Evolutionary conservation across 1,140 invertebrate genomes (phyloP).

Genomic region (Thaumatotibia leucotreta): DNA sequence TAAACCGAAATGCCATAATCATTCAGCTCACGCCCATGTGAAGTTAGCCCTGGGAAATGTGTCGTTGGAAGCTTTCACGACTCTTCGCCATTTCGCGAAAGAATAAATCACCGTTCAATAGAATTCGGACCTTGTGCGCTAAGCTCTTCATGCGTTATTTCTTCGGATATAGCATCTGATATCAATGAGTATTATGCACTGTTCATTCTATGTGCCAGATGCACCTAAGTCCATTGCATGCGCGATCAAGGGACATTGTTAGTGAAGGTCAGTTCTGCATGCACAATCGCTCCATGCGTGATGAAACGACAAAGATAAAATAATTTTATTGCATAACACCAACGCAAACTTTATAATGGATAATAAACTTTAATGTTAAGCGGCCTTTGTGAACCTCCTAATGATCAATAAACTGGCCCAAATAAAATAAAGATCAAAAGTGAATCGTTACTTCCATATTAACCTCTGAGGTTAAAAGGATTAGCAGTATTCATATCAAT

Average conservation of each 20-base stretch:
- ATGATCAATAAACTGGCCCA: conserved; percentile 2
- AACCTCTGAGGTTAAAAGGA: background rate
- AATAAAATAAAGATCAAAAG: background rate
- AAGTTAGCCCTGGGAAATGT: conserved; percentile 44
- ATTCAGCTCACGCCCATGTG: conserved; percentile 39
- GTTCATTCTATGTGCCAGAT: conserved; percentile 45
- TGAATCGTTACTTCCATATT: background rate
- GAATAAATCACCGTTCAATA: conserved; percentile 17
- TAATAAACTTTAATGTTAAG: background rate
- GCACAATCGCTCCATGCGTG: conserved; percentile 35
- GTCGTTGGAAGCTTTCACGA: conserved; percentile 47
- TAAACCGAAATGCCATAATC: conserved; percentile 23
- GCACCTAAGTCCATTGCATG: conserved; percentile 34
- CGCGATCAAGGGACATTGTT: conserved; percentile 49
- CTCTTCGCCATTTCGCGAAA: conserved; percentile 33
- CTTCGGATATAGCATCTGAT: background rate
- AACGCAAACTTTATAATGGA: background rate
- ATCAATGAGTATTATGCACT: conserved; percentile 27
- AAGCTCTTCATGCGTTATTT: background rate
- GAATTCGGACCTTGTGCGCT: background rate
- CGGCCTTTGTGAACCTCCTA: background rate
- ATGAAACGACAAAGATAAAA: conserved; percentile 8
- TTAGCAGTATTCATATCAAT: background rate
- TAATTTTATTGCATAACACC: conserved; percentile 9
- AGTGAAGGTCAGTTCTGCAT: conserved; percentile 60